phyloP scores from a whole-genome alignment of 2,888 invertebrate species.

The Aethes cnicana region DNA sequence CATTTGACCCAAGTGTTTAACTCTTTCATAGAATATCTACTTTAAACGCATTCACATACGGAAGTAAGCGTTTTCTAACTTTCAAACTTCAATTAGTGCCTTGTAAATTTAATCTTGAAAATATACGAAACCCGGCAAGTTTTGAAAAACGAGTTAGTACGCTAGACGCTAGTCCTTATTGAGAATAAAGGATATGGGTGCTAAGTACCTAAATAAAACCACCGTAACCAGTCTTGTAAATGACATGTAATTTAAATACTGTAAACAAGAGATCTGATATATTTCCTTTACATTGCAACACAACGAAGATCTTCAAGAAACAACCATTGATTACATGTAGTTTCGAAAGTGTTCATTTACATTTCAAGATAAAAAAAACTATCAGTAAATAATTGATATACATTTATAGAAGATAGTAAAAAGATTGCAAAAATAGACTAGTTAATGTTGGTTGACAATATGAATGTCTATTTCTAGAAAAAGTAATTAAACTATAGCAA shows the following conservation, averaged over 20 bases:
- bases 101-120: too few relatives aligned
- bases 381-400: conserved; percentile 28
- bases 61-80: too few relatives aligned
- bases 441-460: conserved; percentile 21
- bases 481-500: conserved; percentile 48
- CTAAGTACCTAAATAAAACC: conserved; percentile 86
- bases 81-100: too few relatives aligned
- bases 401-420: conserved; percentile 29
- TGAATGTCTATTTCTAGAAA: conserved; percentile 36
- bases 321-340: conserved; percentile 22
- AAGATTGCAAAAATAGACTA: conserved; percentile 30
- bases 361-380: conserved; percentile 24
- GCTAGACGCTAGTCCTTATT: too few relatives aligned
- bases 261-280: conserved; percentile 79
- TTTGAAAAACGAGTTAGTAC: too few relatives aligned
- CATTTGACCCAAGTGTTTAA: too few relatives aligned
- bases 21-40: too few relatives aligned
- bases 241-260: conserved; percentile 81
- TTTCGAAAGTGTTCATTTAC: conserved; percentile 4
- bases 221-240: conserved; percentile 74
- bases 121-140: too few relatives aligned
- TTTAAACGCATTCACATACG: too few relatives aligned
- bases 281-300: conserved; percentile 57
- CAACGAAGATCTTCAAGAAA: conserved; percentile 30
- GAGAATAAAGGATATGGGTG: too few relatives aligned